Conservation (phyloP, 2,113 vertebrate genomes). For the Vidua chalybeata region DNA sequence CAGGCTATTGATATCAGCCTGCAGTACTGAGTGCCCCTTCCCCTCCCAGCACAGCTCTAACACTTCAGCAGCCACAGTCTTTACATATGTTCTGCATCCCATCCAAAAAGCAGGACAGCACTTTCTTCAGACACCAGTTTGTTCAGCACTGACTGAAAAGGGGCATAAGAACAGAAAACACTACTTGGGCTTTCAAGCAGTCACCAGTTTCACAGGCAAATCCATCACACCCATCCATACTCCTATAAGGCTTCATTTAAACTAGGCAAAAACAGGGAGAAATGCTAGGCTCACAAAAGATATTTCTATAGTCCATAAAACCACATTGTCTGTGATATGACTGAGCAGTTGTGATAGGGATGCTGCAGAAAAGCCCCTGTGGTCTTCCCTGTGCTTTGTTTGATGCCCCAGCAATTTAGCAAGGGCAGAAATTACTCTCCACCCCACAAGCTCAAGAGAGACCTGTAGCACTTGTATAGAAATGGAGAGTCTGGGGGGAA, state of each 20-base stretch:
- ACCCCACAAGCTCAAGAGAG: background rate
- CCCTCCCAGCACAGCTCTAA: background rate
- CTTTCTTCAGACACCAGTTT: background rate
- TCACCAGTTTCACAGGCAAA: background rate
- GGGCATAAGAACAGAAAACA: background rate
- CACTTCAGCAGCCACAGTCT: background rate
- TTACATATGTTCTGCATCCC: rapidly evolving
- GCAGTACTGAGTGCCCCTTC: background rate
- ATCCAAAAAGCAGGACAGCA: background rate
- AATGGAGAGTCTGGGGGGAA: background rate
- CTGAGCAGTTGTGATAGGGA: background rate
- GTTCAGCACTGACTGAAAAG: background rate
- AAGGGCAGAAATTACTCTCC: background rate
- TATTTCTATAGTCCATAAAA: background rate
- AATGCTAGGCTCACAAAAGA: background rate
- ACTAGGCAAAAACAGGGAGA: background rate
- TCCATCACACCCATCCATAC: background rate
- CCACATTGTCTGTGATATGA: background rate
- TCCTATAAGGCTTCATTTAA: background rate
- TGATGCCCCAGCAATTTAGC: background rate
- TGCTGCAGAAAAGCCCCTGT: background rate
- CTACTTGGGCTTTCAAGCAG: background rate
- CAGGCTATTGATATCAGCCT: background rate
- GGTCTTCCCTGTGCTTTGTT: background rate
- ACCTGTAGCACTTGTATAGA: background rate